These are phyloP conservation scores for Agonopterix subpropinquella DNA, from an alignment of 2,888 invertebrate species.

Conservation along the genomic window DNA sequence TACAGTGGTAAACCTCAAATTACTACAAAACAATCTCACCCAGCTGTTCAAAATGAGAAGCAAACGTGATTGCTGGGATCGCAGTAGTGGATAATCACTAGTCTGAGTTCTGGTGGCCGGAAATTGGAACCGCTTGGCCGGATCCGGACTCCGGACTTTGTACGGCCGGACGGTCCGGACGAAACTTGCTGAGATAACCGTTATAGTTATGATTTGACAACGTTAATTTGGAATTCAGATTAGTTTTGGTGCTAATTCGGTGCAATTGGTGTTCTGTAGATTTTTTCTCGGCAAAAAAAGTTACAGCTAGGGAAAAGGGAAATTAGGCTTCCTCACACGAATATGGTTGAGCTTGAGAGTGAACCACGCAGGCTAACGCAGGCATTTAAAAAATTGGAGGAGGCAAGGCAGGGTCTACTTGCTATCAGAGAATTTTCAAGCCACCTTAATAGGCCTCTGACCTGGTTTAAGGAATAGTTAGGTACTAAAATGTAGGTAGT, in stretches of 20 bases:
- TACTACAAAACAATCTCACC: constrained; percentile 1
- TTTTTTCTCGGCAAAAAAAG: too few relatives aligned
- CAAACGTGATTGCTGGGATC: constrained; percentile 10
- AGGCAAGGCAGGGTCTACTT: too few relatives aligned
- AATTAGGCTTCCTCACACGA: too few relatives aligned
- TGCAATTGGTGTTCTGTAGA: too few relatives aligned
- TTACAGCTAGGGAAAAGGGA: too few relatives aligned
- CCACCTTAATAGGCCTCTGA: too few relatives aligned
- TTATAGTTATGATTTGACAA: constrained; percentile 1
- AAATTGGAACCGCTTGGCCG: constrained; percentile 49
- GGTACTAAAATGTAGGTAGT: too few relatives aligned
- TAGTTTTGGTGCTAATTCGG: neutral
- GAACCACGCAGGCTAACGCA: too few relatives aligned
- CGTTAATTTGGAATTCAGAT: constrained; percentile 1
- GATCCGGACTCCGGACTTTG: constrained; percentile 14
- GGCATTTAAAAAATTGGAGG: too few relatives aligned
- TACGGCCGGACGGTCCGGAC: constrained; percentile 10
- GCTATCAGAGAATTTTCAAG: too few relatives aligned
- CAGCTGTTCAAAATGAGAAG: constrained; percentile 20
- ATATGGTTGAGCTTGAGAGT: too few relatives aligned
- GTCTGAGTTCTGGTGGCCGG: constrained; percentile 31
- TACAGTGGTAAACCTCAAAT: neutral
- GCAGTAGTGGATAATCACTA: constrained; percentile 13
- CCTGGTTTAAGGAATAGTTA: too few relatives aligned
- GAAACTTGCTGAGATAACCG: constrained; percentile 8